Evolutionary conservation across 2,888 invertebrate species (phyloP).

Genomic region (Drosophila rubida): DNA sequence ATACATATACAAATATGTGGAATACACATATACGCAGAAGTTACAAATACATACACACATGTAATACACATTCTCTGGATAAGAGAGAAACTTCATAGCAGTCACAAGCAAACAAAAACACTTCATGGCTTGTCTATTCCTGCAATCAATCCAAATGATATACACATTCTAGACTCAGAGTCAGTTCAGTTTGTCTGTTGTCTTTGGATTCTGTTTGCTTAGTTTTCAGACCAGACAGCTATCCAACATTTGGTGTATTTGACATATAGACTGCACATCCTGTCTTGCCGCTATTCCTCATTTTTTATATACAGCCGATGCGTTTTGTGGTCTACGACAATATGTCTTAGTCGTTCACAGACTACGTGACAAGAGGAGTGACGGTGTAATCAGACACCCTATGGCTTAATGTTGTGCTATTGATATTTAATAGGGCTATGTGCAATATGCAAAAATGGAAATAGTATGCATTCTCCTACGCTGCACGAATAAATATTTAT

Average conservation of each 20-base stretch:
- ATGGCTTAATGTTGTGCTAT: slow-evolving; percentile 48
- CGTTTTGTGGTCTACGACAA: slow-evolving; percentile 56
- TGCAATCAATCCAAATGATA: slow-evolving; percentile 79
- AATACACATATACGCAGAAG: slow-evolving; percentile 6
- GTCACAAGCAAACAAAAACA: slow-evolving; percentile 65
- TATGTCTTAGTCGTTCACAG: slow-evolving; percentile 70
- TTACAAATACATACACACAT: slow-evolving; percentile 25
- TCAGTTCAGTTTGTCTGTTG: slow-evolving; percentile 35
- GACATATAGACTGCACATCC: slow-evolving; percentile 66
- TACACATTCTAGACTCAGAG: slow-evolving; percentile 67
- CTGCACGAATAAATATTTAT: background rate
- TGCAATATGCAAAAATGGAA: background rate
- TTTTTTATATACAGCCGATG: slow-evolving; percentile 55
- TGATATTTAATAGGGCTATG: slow-evolving; percentile 55
- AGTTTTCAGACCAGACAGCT: slow-evolving; percentile 39
- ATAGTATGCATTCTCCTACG: background rate
- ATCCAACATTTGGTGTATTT: slow-evolving; percentile 72
- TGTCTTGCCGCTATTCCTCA: slow-evolving; percentile 42
- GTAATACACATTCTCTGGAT: background rate
- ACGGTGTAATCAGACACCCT: slow-evolving; percentile 17
- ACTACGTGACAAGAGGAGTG: slow-evolving; percentile 34
- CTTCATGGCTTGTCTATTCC: slow-evolving; percentile 40
- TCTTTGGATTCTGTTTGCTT: slow-evolving; percentile 61
- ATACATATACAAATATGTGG: too few species aligned
- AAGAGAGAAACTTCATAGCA: slow-evolving; percentile 1